Evolutionary conservation across 2,113 vertebrate genomes (phyloP), one percentile per base, ranked within the genome.

Genomic region (Muntiacus muntjak): DNA sequence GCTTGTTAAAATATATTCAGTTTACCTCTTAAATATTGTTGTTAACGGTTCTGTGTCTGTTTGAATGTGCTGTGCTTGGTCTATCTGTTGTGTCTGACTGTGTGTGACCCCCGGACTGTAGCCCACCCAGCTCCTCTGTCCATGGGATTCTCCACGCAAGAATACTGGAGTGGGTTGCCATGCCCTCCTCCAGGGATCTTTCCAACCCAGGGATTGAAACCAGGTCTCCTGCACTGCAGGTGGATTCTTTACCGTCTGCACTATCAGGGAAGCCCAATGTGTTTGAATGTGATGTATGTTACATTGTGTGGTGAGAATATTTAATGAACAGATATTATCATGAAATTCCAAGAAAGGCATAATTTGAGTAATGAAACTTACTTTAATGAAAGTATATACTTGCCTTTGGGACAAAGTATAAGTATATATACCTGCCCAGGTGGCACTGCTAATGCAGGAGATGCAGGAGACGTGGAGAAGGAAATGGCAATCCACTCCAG

Each of bases 261-360:
- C 67, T 71, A 36, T 40, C 67, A 71, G 67, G 19, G n/a, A 71
- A 71, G 67, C 19, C 67, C n/a, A 40, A 71, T 23, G 19, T 84
- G 3, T 87, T 89, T 78, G 50, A 50, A 81, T 78, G 26, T 30
- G 50, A 54, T 23, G 1, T 67, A 2, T 45, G 25, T 83, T 92
- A 26, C 89, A 67, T 88, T 50, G 50, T 28, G 64, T 47, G 13
- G 55, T 67, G 71, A 78, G n/a, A 96, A 78, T 60, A 87, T 57
- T 89, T 89, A 92, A 8, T 52, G 40, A 87, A 76, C 13, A 92
- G 40, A 47, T 91, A 74, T 79, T n/a, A 67, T 62, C 54, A 84
- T 50, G 21, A 95, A 93, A 94, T n/a, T 2, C 36, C 14, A 89
- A 26, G 50, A 76, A 87, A 87, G 36, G 28, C 64, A 60, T 90